Evolutionary conservation across 1,140 invertebrate species (phyloP), one percentile per base, ranked within the genome.

Genomic region (Zaprionus ghesquierei): DNA sequence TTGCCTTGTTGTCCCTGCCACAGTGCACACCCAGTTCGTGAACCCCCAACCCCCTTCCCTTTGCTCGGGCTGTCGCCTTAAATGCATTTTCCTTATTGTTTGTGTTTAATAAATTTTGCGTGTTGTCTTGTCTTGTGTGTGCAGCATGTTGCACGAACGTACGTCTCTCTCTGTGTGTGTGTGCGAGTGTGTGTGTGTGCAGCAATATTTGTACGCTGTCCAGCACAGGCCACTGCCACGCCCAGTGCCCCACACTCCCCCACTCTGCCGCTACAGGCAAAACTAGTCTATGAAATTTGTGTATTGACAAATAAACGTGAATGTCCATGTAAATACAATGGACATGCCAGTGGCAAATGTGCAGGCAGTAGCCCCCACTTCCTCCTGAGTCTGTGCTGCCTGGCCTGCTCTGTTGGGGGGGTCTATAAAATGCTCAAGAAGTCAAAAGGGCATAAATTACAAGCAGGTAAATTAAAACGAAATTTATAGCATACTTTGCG

Each of bases 1-100:
- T 89, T 89, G 84, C 84, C 84, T 75, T 75, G 69, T 79, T 89
- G 79, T 87, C 66, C 66, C 75, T 75, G 76, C 82, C 66, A n/a
- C n/a, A 44, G 54, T 55, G 58, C 75, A 80, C 75, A 75, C 77
- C 81, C 58, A 64, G 49, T 69, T 63, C 5, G n/a, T 72, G 59
- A n/a, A n/a, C n/a, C n/a, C n/a, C 22, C 44, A 29, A 31, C 13
- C 51, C 9, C 10, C 59, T 25, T 6, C 6, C 6, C 3, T 5
- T 5, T 0, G 8, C 27, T 23, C 31, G 23, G 22, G 38, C 5
- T 31, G 29, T 27, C 38, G 56, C 61, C 84, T 84, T 75, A 77
- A 89, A 89, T 89, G 80, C 84, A 89, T 80, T 89, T 89, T 74
- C 84, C 84, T 89, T 89, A 89, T 89, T 89, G 84, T 89, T 89